A percentile compares a stretch with the other conserved stretches of the same genome.
Conservation (phyloP, 2,888 invertebrate genomes). For the Drosophila kuntzei region DNA sequence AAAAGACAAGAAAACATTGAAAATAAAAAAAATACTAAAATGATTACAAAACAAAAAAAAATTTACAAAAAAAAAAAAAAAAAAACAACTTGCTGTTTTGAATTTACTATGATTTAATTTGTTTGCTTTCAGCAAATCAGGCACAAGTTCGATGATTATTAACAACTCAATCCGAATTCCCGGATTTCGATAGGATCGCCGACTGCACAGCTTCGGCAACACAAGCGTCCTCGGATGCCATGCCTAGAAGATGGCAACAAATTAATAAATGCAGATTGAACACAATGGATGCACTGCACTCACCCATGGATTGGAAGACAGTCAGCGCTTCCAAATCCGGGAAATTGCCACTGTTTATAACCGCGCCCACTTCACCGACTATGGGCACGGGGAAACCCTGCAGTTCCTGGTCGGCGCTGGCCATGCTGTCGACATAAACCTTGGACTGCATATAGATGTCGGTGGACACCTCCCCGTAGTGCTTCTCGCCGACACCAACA, state of each 20-base stretch:
- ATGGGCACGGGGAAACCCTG: conserved; percentile 86
- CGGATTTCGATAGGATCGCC: conserved; percentile 26
- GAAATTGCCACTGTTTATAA: conserved; percentile 84
- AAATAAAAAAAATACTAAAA: conserved; percentile 79
- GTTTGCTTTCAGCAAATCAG: conserved; percentile 10
- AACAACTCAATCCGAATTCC: background rate
- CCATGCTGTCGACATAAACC: conserved; percentile 87
- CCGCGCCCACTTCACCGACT: conserved; percentile 87
- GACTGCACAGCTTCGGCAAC: conserved; percentile 87
- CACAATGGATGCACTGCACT: conserved; percentile 44
- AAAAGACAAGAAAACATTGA: conserved; percentile 59
- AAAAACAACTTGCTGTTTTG: conserved; percentile 14
- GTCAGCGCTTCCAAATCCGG: conserved; percentile 84
- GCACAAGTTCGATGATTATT: background rate
- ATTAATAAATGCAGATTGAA: background rate
- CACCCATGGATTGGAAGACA: conserved; percentile 89
- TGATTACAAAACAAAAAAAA: conserved; percentile 70
- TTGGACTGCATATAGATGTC: conserved; percentile 86
- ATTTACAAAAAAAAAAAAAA: conserved; percentile 56
- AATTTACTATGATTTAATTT: background rate
- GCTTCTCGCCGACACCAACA: conserved; percentile 87
- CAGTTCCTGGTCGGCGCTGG: conserved; percentile 87
- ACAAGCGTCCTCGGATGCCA: conserved; percentile 88
- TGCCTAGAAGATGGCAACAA: conserved; percentile 87
- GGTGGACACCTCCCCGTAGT: conserved; percentile 86